These are phyloP conservation scores for Tyto alba DNA, from an alignment of 2,113 vertebrate genomes.

Conservation along the genomic window DNA sequence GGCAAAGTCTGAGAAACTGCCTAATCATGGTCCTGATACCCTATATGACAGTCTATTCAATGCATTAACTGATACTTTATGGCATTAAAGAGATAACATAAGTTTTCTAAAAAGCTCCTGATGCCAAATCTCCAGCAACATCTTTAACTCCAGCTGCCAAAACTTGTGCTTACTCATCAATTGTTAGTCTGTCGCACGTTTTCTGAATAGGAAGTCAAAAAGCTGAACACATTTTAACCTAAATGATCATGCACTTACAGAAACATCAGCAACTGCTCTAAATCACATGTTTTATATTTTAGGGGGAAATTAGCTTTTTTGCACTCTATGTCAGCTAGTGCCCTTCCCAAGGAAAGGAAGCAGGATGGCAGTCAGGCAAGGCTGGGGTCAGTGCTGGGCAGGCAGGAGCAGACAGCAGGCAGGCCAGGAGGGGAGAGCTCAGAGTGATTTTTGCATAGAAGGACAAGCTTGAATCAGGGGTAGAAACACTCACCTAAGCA, in stretches of 20 bases:
- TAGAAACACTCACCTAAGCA: background rate
- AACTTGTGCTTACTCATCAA: background rate
- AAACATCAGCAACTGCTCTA: background rate
- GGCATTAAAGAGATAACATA: background rate
- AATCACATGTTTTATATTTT: background rate
- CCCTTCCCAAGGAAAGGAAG: background rate
- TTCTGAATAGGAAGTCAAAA: background rate
- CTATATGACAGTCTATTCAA: background rate
- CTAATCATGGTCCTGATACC: background rate
- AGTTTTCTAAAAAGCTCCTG: background rate
- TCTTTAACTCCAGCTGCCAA: background rate
- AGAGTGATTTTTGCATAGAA: background rate
- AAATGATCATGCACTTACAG: background rate
- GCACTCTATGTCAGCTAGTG: background rate
- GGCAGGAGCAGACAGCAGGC: background rate
- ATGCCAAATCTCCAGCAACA: background rate
- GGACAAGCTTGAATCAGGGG: background rate
- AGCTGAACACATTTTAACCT: background rate
- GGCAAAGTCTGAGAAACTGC: background rate
- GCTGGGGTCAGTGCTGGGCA: background rate
- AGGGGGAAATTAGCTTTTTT: background rate
- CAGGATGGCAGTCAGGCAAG: background rate
- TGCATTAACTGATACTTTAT: background rate
- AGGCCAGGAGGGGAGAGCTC: background rate
- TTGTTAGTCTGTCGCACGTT: background rate